Conservation (phyloP, 2,797 vertebrate genomes). For the Lithobates pipiens region DNA sequence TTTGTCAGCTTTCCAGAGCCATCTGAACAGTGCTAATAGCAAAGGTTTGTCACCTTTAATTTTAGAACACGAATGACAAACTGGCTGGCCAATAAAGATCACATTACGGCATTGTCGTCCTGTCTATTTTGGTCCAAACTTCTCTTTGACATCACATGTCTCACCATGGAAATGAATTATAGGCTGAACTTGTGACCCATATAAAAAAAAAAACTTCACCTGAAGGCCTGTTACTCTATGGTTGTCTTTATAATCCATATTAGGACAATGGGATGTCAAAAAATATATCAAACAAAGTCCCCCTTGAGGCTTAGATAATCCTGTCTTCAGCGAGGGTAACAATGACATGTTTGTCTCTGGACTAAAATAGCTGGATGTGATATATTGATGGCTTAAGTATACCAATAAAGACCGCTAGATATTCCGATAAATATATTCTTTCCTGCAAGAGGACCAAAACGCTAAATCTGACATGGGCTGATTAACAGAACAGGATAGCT, state of each 20-base stretch:
- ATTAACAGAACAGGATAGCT: no score
- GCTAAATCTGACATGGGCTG: no score
- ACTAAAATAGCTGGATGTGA: constrained; percentile 5
- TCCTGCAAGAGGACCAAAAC: no score
- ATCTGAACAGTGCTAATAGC: constrained; percentile 22
- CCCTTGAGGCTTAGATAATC: constrained; percentile 22
- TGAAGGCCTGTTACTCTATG: constrained; percentile 1
- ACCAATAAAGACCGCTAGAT: neutral
- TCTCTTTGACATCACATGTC: constrained; percentile 9
- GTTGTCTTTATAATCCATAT: constrained; percentile 52
- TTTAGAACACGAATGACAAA: constrained; percentile 12
- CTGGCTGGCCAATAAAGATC: constrained; percentile 11
- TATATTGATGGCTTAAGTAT: neutral
- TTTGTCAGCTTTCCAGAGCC: constrained; percentile 13
- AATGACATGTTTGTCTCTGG: neutral
- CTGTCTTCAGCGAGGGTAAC: neutral
- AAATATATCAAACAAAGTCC: neutral
- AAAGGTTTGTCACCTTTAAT: constrained; percentile 49
- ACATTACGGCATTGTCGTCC: constrained; percentile 2
- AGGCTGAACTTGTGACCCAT: constrained; percentile 61
- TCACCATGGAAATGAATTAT: neutral
- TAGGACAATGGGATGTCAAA: neutral
- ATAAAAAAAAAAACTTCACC: constrained; percentile 52
- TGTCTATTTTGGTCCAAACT: constrained; percentile 40
- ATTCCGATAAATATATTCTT: no score